Conservation (phyloP, 2,888 invertebrate genomes). For the Pelosia muscerda region DNA sequence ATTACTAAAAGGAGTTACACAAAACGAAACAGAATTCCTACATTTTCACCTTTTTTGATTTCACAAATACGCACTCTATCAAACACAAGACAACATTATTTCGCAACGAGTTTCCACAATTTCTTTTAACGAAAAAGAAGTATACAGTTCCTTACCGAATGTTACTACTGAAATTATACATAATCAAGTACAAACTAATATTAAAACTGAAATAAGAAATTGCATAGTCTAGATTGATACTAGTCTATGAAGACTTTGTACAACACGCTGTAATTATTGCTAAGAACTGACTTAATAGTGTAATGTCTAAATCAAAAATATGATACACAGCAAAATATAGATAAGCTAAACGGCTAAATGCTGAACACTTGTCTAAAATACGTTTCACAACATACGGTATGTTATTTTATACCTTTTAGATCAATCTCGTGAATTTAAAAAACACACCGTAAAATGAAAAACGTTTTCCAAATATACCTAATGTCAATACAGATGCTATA, state of each 20-base stretch:
- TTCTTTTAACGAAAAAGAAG: neutral
- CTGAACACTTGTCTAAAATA: neutral
- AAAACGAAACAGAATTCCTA: neutral
- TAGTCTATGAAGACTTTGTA: neutral
- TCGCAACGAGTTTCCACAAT: neutral
- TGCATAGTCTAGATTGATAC: neutral
- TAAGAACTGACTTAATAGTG: too few species aligned
- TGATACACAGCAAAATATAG: too few species aligned
- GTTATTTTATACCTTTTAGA: neutral
- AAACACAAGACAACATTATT: slow-evolving; percentile 3
- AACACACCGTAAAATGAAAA: neutral
- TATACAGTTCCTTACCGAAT: too few species aligned
- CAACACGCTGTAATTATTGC: too few species aligned
- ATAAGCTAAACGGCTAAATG: too few species aligned
- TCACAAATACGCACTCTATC: neutral
- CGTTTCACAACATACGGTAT: neutral
- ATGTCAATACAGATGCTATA: neutral
- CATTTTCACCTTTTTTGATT: neutral
- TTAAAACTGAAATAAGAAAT: neutral
- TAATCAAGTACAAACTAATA: too few species aligned
- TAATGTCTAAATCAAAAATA: too few species aligned
- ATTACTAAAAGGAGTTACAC: neutral
- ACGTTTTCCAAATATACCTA: neutral
- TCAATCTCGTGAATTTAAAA: neutral
- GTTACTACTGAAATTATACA: too few species aligned